Percentiles rank a stretch among this genome's conserved stretches.
Conservation (phyloP, 2,113 vertebrate genomes). For the Formicarius rufipectus region DNA sequence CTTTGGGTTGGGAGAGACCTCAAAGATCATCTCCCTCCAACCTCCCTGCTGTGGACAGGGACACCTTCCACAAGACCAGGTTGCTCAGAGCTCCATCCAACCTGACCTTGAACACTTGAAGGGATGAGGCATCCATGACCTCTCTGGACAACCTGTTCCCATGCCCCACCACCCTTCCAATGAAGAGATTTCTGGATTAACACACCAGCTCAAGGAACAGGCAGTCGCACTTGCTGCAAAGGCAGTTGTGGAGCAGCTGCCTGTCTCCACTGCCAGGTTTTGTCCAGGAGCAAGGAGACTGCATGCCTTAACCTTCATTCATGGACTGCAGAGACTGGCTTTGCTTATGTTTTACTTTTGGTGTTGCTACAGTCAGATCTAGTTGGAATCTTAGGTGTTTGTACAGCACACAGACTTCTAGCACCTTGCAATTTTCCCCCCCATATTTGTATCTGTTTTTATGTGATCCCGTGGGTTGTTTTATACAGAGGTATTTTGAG, state of each 20-base stretch:
- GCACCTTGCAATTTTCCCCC: background rate
- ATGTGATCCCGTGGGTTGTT: background rate
- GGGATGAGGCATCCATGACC: background rate
- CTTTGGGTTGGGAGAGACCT: background rate
- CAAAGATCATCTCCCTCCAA: background rate
- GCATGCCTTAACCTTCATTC: background rate
- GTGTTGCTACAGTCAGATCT: slow-evolving; percentile 24
- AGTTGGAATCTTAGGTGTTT: background rate
- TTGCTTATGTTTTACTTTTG: slow-evolving; percentile 21
- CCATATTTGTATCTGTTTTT: background rate
- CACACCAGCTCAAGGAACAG: background rate
- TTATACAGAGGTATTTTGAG: background rate
- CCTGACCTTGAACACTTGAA: background rate
- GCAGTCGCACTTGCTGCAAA: background rate
- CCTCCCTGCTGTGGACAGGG: background rate
- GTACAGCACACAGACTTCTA: background rate
- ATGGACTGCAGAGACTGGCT: background rate
- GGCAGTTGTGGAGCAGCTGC: background rate
- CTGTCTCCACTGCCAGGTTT: background rate
- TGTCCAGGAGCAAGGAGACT: background rate
- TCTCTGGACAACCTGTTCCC: background rate
- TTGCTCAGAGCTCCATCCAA: background rate
- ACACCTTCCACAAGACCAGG: background rate
- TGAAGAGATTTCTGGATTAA: background rate
- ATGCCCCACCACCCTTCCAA: background rate